Evolutionary conservation across 2,888 invertebrate genomes (phyloP).

Genomic region (Dicranocentrus wangi): DNA sequence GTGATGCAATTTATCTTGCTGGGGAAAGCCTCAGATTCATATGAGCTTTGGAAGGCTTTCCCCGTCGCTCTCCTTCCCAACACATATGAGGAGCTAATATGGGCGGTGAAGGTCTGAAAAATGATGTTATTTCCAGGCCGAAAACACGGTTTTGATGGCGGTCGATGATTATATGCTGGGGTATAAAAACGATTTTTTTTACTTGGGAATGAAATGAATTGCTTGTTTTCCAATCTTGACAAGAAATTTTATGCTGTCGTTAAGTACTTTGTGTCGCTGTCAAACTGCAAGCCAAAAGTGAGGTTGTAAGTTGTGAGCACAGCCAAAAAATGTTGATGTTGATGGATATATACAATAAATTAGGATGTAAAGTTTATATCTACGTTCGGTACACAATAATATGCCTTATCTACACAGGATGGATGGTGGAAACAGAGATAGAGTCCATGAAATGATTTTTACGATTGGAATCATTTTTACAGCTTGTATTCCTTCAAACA

Average conservation of each 20-base stretch:
- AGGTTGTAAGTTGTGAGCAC: too few relatives aligned
- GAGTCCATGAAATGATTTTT: background rate
- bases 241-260: conserved; percentile 21
- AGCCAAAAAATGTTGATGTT: too few relatives aligned
- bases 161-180: background rate
- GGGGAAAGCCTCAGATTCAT: background rate
- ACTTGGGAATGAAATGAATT: conserved; percentile 7
- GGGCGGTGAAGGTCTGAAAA: background rate
- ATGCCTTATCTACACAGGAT: too few relatives aligned
- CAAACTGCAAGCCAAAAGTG: too few relatives aligned
- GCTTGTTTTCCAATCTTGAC: conserved; percentile 31
- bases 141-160: background rate
- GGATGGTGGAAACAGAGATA: too few relatives aligned
- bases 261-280: background rate
- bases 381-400: too few relatives aligned
- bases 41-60: too few relatives aligned
- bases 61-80: too few relatives aligned
- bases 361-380: too few relatives aligned
- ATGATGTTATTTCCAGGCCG: background rate
- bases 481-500: background rate
- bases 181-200: background rate
- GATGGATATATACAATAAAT: too few relatives aligned
- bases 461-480: conserved; percentile 12
- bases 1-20: conserved; percentile 54
- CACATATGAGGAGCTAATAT: too few relatives aligned